Conservation (phyloP, 30 jellyfish, hydroid and myxozoan genomes). For the Turritopsis dohrnii region DNA sequence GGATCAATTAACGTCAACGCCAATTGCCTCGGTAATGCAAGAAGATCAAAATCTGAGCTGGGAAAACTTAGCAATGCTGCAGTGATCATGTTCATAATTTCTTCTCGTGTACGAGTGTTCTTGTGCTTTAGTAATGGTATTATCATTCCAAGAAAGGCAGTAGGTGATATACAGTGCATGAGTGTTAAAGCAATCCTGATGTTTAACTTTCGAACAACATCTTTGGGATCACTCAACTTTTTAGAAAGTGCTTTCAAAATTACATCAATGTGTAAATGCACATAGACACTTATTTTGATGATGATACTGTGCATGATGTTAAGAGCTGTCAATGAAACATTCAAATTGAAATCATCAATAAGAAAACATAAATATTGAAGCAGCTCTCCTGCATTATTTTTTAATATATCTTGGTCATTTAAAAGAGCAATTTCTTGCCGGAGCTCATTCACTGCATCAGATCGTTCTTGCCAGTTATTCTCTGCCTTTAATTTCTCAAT, state of each 20-base stretch:
- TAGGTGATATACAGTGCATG: conserved; percentile 73
- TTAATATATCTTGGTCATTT: conserved; percentile 32
- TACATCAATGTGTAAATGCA: conserved; percentile 56
- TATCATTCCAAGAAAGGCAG: conserved; percentile 47
- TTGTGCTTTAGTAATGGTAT: conserved; percentile 52
- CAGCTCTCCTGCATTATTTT: conserved; percentile 36
- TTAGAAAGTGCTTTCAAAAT: conserved; percentile 45
- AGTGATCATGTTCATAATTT: conserved; percentile 54
- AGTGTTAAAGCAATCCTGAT: conserved; percentile 41
- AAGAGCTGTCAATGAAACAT: conserved; percentile 59
- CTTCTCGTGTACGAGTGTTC: conserved; percentile 72
- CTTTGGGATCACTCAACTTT: conserved; percentile 72
- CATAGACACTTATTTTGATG: conserved; percentile 40
- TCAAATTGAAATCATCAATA: conserved; percentile 70
- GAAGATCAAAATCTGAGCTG: conserved; percentile 62
- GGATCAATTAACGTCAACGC: conserved; percentile 63
- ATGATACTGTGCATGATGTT: conserved; percentile 47
- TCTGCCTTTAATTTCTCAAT: conserved; percentile 48
- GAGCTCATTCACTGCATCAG: conserved; percentile 70
- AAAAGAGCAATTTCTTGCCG: conserved; percentile 28
- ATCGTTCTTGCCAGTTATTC: conserved; percentile 61
- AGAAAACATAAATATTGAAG: conserved; percentile 44
- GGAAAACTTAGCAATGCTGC: conserved; percentile 88
- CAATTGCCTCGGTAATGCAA: conserved; percentile 44
- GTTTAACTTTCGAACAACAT: conserved; percentile 57